Percentiles rank a stretch among this genome's conserved stretches.
phyloP scores from a whole-genome alignment of 2,888 invertebrate genomes.

The Hoplodrina blanda region DNA sequence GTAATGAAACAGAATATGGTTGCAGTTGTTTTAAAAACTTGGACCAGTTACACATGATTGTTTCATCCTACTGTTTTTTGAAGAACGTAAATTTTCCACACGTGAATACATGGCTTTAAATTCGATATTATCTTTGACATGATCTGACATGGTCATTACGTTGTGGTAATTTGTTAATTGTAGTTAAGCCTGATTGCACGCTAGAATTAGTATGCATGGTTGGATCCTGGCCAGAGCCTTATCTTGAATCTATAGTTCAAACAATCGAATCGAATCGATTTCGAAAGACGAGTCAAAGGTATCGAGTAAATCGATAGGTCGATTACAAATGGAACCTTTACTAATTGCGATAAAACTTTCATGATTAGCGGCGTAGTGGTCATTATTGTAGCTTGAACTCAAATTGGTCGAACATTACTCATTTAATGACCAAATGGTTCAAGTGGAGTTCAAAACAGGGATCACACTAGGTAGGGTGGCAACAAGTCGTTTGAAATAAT shows the following conservation, averaged over 20 bases:
- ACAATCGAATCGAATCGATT: slow-evolving; percentile 25
- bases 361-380: slow-evolving; percentile 13
- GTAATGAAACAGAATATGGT: too few relatives aligned
- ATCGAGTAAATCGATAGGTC: slow-evolving; percentile 15
- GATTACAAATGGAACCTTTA: slow-evolving; percentile 20
- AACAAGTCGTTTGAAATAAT: slow-evolving; percentile 10
- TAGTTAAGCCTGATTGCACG: slow-evolving; percentile 33
- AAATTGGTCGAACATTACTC: slow-evolving; percentile 29
- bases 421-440: slow-evolving; percentile 21
- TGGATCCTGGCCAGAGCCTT: slow-evolving; percentile 34
- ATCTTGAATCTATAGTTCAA: slow-evolving; percentile 35
- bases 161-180: slow-evolving; percentile 49
- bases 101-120: slow-evolving; percentile 2
- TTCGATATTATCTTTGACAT: slow-evolving; percentile 38
- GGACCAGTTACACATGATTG: not conserved
- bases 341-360: slow-evolving; percentile 33
- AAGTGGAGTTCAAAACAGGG: slow-evolving; percentile 33
- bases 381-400: slow-evolving; percentile 26
- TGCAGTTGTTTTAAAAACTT: too few relatives aligned
- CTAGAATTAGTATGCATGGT: slow-evolving; percentile 47
- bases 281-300: slow-evolving; percentile 5
- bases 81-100: not conserved
- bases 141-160: slow-evolving; percentile 36
- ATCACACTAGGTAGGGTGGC: not conserved
- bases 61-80: not conserved